These are phyloP conservation scores for Polypedilum vanderplanki DNA, from an alignment of 1,140 invertebrate species.

Conservation along the genomic window DNA sequence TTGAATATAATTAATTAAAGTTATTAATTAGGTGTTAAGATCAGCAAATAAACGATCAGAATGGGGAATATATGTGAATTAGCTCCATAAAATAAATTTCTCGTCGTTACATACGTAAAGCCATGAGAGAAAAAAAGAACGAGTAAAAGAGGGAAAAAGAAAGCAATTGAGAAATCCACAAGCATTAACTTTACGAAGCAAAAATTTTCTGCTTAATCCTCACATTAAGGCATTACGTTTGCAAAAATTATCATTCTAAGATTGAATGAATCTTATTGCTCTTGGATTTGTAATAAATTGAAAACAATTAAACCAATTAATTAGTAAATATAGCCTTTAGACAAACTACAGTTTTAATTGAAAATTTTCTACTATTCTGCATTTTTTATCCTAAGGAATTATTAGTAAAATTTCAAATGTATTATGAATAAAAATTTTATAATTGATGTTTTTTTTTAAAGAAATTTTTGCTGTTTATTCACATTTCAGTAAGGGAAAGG, in stretches of 20 bases:
- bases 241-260: background rate
- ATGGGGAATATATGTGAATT: background rate
- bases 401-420: background rate
- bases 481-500: too few species aligned
- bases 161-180: conserved; percentile 23
- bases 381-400: background rate
- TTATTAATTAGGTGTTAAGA: conserved; percentile 28
- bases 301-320: conserved; percentile 27
- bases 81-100: conserved; percentile 15
- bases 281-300: conserved; percentile 8
- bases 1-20: conserved; percentile 26
- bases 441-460: too few species aligned
- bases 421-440: too few species aligned
- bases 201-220: conserved; percentile 24
- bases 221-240: conserved; percentile 26
- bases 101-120: background rate
- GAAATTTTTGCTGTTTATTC: too few species aligned
- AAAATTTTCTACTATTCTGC: background rate
- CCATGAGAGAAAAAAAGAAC: background rate
- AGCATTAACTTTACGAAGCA: conserved; percentile 25
- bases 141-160: background rate
- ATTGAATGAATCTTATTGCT: background rate
- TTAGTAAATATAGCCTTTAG: background rate
- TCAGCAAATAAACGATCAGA: conserved; percentile 28
- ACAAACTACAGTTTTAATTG: background rate